Percentiles rank a stretch among this genome's conserved stretches.
These are phyloP conservation scores for Spheniscus mendiculus DNA, from an alignment of 2,113 vertebrate genomes.

Conservation along the genomic window DNA sequence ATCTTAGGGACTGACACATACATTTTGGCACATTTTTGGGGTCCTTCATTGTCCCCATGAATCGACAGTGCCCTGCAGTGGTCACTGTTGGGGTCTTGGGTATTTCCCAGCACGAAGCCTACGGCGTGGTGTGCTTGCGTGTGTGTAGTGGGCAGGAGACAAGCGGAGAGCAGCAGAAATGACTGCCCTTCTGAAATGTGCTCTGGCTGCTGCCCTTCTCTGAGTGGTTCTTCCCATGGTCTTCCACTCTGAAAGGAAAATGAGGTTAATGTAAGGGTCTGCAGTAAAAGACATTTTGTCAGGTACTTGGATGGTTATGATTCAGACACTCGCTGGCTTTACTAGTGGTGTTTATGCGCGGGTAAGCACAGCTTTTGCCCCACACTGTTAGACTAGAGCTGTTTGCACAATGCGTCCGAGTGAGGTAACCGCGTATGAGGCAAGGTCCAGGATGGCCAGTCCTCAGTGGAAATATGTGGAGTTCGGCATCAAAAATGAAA, in stretches of 20 bases:
- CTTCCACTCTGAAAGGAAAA: neutral
- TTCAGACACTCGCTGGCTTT: neutral
- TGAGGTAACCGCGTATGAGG: neutral
- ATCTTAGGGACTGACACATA: neutral
- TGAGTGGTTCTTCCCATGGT: neutral
- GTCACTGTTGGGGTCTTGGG: neutral
- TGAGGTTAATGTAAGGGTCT: neutral
- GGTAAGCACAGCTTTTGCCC: neutral
- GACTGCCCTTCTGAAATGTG: neutral
- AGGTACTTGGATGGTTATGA: neutral
- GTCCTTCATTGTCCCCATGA: neutral
- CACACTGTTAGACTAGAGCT: neutral
- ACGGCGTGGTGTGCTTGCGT: fast-evolving
- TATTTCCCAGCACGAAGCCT: neutral
- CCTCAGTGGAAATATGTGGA: neutral
- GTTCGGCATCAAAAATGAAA: neutral
- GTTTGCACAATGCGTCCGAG: neutral
- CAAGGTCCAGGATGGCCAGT: neutral
- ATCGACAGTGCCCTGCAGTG: neutral
- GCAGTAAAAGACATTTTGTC: neutral
- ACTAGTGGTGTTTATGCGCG: fast-evolving
- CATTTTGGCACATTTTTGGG: neutral
- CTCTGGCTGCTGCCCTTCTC: neutral
- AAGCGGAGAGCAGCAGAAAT: neutral
- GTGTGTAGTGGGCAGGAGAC: neutral